Evolutionary conservation across 1,140 invertebrate genomes (phyloP).

Genomic region (Epicauta chinensis): DNA sequence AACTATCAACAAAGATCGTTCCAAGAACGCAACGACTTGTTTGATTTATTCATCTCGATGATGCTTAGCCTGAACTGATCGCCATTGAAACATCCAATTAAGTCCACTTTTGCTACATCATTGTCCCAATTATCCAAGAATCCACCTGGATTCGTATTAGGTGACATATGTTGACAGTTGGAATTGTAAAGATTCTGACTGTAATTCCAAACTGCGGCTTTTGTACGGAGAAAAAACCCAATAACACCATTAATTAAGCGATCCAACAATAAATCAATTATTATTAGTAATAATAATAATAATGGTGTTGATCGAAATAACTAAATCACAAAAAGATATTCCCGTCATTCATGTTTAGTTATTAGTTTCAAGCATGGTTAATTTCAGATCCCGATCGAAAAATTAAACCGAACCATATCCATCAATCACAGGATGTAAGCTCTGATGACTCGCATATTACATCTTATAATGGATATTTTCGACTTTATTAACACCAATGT

Average conservation of each 20-base stretch:
- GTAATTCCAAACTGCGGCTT: not conserved
- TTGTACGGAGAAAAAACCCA: too few species aligned
- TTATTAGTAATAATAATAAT: too few species aligned
- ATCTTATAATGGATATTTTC: too few species aligned
- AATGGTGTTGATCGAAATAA: too few species aligned
- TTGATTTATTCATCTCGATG: conserved; percentile 18
- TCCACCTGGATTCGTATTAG: conserved; percentile 8
- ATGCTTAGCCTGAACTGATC: conserved; percentile 10
- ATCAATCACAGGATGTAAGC: conserved; percentile 26
- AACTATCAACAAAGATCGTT: not conserved
- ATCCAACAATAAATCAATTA: too few species aligned
- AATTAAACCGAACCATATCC: conserved; percentile 6
- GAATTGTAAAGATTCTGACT: conserved; percentile 3
- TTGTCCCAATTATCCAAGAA: conserved; percentile 24
- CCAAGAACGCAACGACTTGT: conserved; percentile 11
- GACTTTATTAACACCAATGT: too few species aligned
- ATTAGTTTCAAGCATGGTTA: conserved; percentile 23
- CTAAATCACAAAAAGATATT: too few species aligned
- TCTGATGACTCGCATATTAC: conserved; percentile 17
- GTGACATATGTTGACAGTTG: conserved; percentile 12
- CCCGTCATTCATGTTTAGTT: not conserved
- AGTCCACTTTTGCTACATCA: conserved; percentile 21
- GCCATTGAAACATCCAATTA: conserved; percentile 29
- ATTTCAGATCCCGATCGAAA: not conserved
- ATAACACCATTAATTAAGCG: too few species aligned